A percentile compares a stretch with the other conserved stretches of the same genome.
phyloP scores from a whole-genome alignment of 2,888 invertebrate species.

The Nephrocerus scutellatus region DNA sequence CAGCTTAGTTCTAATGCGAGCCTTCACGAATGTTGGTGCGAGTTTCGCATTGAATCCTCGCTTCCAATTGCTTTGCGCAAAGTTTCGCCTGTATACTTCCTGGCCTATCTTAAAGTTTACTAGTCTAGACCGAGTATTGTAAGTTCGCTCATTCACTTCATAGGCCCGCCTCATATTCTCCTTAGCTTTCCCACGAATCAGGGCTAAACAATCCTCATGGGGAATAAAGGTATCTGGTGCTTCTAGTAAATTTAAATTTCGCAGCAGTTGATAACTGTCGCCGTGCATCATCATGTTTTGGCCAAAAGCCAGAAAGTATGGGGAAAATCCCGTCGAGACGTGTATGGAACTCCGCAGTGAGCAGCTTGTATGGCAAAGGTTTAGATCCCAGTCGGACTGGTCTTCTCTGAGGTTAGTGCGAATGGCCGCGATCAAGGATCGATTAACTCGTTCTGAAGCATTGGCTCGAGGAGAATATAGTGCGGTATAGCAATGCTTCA shows the following conservation, averaged over 20 bases:
- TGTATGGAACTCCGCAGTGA: constrained; percentile 5
- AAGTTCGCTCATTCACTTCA: no score
- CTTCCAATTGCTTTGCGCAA: no score
- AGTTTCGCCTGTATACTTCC: no score
- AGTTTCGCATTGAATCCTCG: no score
- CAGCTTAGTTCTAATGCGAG: no score
- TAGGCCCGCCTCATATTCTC: no score
- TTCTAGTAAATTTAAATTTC: background rate
- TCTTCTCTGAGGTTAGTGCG: constrained; percentile 1
- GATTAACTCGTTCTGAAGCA: constrained; percentile 9
- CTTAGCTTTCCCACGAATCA: no score
- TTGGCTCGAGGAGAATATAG: constrained; percentile 5
- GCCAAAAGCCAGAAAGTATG: constrained; percentile 9
- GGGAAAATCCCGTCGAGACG: constrained; percentile 3
- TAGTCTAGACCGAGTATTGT: no score
- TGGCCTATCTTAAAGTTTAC: no score
- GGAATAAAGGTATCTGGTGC: no score
- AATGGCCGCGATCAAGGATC: constrained; percentile 4
- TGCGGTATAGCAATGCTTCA: constrained; percentile 5
- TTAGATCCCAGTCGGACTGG: constrained; percentile 1
- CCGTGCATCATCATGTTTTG: background rate
- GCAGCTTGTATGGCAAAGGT: constrained; percentile 3
- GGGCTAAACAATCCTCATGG: no score
- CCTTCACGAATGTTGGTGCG: no score
- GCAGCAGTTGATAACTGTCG: background rate